phyloP scores from a whole-genome alignment of 2,888 invertebrate genomes.

The Aspidiotus destructor region DNA sequence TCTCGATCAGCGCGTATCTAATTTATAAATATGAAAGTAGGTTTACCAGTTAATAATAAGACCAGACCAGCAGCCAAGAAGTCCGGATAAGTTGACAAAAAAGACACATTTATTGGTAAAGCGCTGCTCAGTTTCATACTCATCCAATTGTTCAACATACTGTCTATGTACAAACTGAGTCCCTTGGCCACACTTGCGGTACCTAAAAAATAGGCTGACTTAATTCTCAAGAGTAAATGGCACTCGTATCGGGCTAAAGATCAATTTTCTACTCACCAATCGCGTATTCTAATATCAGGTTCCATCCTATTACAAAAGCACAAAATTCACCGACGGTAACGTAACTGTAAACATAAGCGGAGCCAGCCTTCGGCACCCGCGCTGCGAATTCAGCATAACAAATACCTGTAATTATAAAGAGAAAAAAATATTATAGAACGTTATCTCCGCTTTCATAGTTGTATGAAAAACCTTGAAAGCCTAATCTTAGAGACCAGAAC shows the following conservation, averaged over 20 bases:
- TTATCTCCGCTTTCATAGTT: too few species aligned
- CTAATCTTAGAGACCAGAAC: too few species aligned
- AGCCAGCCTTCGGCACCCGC: slow-evolving; percentile 69
- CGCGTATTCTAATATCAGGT: slow-evolving; percentile 80
- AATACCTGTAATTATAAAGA: slow-evolving; percentile 47
- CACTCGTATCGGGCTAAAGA: not conserved
- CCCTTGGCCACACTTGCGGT: slow-evolving; percentile 68
- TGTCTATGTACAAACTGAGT: slow-evolving; percentile 61
- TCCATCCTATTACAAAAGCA: slow-evolving; percentile 93
- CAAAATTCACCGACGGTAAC: slow-evolving; percentile 66
- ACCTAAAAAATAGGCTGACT: slow-evolving; percentile 44
- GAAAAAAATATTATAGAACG: not conserved
- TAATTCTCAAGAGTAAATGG: not conserved
- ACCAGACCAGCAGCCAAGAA: slow-evolving; percentile 59
- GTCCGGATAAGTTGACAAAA: slow-evolving; percentile 59
- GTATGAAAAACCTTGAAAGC: too few species aligned
- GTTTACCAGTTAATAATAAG: slow-evolving; percentile 46
- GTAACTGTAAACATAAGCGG: slow-evolving; percentile 78
- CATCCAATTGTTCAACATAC: slow-evolving; percentile 54
- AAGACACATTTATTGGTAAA: slow-evolving; percentile 53
- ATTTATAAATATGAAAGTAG: not conserved
- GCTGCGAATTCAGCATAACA: slow-evolving; percentile 78
- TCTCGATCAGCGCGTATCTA: too few species aligned
- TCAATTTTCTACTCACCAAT: slow-evolving; percentile 49
- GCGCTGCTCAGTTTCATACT: slow-evolving; percentile 45